Conservation (phyloP, 2,797 vertebrate species). For the Synaphobranchus kaupii region DNA sequence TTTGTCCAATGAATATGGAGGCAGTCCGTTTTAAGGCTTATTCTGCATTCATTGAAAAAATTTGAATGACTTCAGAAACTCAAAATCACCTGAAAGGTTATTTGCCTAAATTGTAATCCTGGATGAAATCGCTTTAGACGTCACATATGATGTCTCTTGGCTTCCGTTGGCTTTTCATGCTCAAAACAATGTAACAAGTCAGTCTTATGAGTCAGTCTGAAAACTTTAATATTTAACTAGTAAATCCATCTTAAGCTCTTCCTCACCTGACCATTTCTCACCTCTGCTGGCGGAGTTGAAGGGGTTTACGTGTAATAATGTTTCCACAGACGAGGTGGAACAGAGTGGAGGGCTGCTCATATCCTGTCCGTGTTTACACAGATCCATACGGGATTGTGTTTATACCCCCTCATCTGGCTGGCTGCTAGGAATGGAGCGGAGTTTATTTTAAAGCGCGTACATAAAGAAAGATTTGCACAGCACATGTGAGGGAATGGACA, state of each 20-base stretch:
- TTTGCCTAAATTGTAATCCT: not conserved
- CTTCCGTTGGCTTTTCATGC: not conserved
- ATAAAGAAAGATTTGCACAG: slow-evolving; percentile 57
- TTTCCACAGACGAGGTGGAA: slow-evolving; percentile 26
- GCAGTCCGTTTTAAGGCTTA: not conserved
- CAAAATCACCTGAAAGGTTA: not conserved
- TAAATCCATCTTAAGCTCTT: not conserved
- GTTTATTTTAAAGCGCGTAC: slow-evolving; percentile 54
- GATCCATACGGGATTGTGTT: slow-evolving; percentile 56
- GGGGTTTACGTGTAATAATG: not conserved
- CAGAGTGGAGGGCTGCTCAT: slow-evolving; percentile 49
- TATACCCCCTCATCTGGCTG: slow-evolving; percentile 34
- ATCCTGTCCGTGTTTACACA: slow-evolving; percentile 55
- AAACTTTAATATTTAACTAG: no score
- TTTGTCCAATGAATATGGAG: not conserved
- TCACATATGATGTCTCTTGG: not conserved
- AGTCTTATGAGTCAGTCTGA: no score
- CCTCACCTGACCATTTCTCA: not conserved
- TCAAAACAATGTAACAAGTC: not conserved
- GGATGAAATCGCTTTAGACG: not conserved
- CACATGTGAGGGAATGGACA: slow-evolving; percentile 48
- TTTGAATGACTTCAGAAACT: not conserved
- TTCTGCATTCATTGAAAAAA: not conserved
- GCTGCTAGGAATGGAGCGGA: slow-evolving; percentile 14
- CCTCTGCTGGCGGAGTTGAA: not conserved